phyloP scores from a whole-genome alignment of 2,888 invertebrate species.

The Pseudoips prasinana region DNA sequence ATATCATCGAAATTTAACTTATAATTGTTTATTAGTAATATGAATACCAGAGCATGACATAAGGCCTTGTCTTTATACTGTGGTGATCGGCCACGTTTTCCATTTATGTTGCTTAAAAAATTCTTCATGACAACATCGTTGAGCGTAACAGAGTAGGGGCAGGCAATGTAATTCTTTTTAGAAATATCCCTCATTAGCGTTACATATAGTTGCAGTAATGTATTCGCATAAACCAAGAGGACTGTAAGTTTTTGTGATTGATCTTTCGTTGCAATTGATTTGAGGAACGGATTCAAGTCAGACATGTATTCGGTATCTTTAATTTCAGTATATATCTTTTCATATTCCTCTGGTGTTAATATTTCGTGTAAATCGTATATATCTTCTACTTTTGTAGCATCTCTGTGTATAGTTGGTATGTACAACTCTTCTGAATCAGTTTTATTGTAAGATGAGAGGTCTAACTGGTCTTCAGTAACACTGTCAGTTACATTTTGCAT shows the following conservation, averaged over 20 bases:
- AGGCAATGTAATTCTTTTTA: conserved; percentile 49
- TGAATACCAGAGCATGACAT: conserved; percentile 61
- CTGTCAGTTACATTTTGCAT: conserved; percentile 77
- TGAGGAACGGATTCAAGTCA: conserved; percentile 44
- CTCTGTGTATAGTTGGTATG: conserved; percentile 74
- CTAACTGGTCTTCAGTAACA: conserved; percentile 52
- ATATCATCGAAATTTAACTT: conserved; percentile 56
- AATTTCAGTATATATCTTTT: conserved; percentile 55
- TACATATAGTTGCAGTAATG: conserved; percentile 43
- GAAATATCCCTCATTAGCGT: conserved; percentile 43
- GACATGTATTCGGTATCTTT: conserved; percentile 42
- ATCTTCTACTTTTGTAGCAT: conserved; percentile 62
- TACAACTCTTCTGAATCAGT: conserved; percentile 66
- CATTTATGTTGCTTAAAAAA: conserved; percentile 45
- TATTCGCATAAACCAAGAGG: conserved; percentile 54
- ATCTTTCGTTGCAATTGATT: conserved; percentile 34
- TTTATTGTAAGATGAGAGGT: conserved; percentile 53
- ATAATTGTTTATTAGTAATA: conserved; percentile 58
- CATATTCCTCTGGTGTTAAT: conserved; percentile 59
- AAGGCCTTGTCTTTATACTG: conserved; percentile 63
- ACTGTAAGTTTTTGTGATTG: conserved; percentile 43
- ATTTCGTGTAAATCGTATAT: conserved; percentile 73
- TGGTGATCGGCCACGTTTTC: conserved; percentile 45
- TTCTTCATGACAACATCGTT: conserved; percentile 53
- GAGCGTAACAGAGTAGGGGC: conserved; percentile 50